phyloP scores from a whole-genome alignment of 2,113 vertebrate genomes.

The Numenius arquata region DNA sequence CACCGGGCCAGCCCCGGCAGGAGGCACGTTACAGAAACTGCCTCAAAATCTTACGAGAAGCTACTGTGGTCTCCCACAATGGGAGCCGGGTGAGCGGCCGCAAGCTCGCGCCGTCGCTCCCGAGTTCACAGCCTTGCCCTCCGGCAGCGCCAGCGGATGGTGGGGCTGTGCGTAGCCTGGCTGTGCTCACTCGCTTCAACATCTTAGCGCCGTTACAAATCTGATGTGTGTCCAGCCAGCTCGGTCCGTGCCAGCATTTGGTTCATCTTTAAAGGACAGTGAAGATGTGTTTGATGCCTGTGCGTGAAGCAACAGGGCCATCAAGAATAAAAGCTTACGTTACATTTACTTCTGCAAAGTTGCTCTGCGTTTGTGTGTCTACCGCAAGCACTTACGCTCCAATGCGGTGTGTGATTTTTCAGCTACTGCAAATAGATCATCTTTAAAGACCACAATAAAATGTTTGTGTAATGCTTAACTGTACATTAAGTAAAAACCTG shows the following conservation, averaged over 20 bases:
- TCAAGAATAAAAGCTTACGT: not conserved
- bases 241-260: fast-evolving
- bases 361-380: not conserved
- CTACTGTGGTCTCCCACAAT: not conserved
- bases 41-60: not conserved
- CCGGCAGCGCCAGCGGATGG: not conserved
- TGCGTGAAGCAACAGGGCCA: not conserved
- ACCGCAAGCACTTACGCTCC: not conserved
- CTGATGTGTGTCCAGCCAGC: not conserved
- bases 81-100: fast-evolving
- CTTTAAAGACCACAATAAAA: conserved; percentile 56
- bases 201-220: not conserved
- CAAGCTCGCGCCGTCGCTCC: fast-evolving
- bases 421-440: conserved; percentile 19
- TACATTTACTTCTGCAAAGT: not conserved
- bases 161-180: not conserved
- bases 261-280: not conserved
- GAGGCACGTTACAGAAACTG: not conserved
- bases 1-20: not conserved
- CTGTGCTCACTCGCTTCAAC: not conserved
- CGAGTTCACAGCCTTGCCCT: not conserved
- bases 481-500: conserved; percentile 52
- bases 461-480: conserved; percentile 42
- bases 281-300: not conserved
- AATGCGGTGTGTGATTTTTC: not conserved